Conservation (phyloP, 2,113 vertebrate genomes). For the Megaceryle maxima region DNA sequence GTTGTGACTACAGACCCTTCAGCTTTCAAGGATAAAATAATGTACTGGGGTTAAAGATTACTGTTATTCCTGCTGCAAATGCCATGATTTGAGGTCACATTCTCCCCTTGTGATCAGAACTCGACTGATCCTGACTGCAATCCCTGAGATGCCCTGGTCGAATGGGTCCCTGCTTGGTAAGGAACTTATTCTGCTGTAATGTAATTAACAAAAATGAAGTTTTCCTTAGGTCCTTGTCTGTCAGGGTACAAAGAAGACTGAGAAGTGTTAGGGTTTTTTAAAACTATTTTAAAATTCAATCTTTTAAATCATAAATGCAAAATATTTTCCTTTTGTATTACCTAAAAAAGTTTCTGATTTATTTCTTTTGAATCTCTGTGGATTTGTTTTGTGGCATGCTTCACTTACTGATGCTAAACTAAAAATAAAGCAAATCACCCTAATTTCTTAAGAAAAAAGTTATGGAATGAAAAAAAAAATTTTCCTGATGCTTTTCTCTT, state of each 20-base stretch:
- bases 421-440: background rate
- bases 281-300: background rate
- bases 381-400: background rate
- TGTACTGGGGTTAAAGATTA: background rate
- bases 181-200: background rate
- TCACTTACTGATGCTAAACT: background rate
- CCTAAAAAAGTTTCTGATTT: background rate
- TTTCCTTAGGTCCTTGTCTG: background rate
- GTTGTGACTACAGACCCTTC: background rate
- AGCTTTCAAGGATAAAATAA: background rate
- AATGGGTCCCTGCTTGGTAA: background rate
- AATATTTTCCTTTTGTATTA: background rate
- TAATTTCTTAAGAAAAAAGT: background rate
- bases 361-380: background rate
- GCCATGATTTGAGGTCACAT: background rate
- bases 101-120: background rate
- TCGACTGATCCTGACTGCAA: background rate
- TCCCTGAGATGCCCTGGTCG: background rate
- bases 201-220: background rate
- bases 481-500: background rate
- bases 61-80: background rate
- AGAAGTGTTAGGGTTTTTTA: background rate
- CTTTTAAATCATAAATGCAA: background rate
- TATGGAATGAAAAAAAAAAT: background rate
- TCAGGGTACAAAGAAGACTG: background rate